Evolutionary conservation across 2,888 invertebrate species (phyloP), one percentile per base, ranked within the genome.

Genomic region (Acronicta aceris): DNA sequence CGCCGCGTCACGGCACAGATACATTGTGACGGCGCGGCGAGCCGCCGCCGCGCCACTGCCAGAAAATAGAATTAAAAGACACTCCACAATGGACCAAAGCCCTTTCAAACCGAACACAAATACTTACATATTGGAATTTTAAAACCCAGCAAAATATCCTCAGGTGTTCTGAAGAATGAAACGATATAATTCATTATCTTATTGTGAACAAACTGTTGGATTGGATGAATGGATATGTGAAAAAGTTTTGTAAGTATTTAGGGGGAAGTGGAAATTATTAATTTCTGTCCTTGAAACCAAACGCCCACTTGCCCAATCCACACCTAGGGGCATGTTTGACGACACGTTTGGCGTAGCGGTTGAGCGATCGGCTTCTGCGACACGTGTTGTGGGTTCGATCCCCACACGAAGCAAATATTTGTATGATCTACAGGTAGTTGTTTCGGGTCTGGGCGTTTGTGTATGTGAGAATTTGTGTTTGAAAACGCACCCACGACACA

Each of bases 51-150:
- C 65, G 73, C 74, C 73, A 79, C 83, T 74, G 81, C 83, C 85
- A 78, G 78, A 79, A 82, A 92, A 91, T 89, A 91, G 88, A 91
- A 91, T 89, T 89, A 92, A 92, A 93, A 90, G 87, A 87, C 87
- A 81, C 79, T 80, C 86, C 86, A 92, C 92, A 92, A 92, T 91
- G 89, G 85, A 81, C 81, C 84, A 82, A 68, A 85, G 88, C 86
- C 83, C 86, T 90, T 89, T 90, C 86, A 87, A 86, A 81, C 66
- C 63, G 80, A 83, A 80, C 84, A 87, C 72, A 89, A 86, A 90
- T 88, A 87, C n/a, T n/a, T n/a, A n/a, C 84, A 82, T 86, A 83
- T 85, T 78, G 84, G 84, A 86, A 88, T 88, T 85, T 86, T 87
- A 87, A 89, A 74, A 74, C 74, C 69, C 78, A 54, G 69, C 71